Evolutionary conservation across 2,113 vertebrate genomes (phyloP).

Genomic region (Isichthys henryi): DNA sequence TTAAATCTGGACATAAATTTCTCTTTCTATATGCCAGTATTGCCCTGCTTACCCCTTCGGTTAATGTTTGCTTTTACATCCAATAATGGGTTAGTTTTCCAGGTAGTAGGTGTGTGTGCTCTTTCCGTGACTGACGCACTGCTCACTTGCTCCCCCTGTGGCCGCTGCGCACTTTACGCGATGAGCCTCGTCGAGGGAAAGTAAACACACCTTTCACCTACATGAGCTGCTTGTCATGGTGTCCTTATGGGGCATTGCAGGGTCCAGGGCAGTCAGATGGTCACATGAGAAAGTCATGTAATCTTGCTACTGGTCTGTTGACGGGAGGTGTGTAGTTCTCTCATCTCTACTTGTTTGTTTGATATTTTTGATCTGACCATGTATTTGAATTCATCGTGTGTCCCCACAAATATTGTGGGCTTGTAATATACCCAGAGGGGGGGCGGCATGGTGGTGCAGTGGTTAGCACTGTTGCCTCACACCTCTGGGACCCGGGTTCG

Average conservation of each 20-base stretch:
- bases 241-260: conserved; percentile 3
- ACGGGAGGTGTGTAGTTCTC: not conserved
- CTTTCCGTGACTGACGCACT: not conserved
- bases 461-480: too few relatives aligned
- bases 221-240: conserved; percentile 18
- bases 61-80: not conserved
- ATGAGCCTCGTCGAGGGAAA: conserved; percentile 8
- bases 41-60: not conserved
- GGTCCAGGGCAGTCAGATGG: conserved; percentile 15
- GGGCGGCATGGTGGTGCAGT: too few relatives aligned
- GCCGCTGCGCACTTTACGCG: not conserved
- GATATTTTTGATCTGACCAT: not conserved
- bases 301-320: not conserved
- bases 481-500: too few relatives aligned
- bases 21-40: not conserved
- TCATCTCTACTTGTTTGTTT: not conserved
- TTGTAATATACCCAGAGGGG: not conserved
- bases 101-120: not conserved
- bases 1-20: not conserved
- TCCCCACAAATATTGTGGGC: not conserved
- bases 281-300: not conserved
- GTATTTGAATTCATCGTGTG: not conserved
- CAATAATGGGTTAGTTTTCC: not conserved
- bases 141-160: not conserved
- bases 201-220: conserved; percentile 41